Conservation (phyloP, 2,113 vertebrate species). For the Crocuta crocuta region DNA sequence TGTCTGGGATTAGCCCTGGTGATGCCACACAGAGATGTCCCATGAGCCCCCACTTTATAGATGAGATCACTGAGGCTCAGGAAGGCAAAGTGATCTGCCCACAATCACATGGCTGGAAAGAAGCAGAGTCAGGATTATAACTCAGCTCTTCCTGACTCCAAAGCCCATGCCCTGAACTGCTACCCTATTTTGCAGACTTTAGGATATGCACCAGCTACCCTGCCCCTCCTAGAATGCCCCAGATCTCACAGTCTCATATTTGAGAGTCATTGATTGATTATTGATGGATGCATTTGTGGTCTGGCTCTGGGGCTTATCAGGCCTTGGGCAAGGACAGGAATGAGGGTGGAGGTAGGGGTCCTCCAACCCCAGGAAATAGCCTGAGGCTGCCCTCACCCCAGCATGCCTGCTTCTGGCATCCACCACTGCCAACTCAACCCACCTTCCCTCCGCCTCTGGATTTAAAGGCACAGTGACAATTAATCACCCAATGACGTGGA, state of each 20-base stretch:
- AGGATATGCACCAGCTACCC: neutral
- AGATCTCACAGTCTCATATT: conserved; percentile 68
- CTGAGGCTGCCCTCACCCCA: conserved; percentile 41
- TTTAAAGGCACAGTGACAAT: conserved; percentile 82
- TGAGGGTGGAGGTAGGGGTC: neutral
- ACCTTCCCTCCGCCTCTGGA: conserved; percentile 74
- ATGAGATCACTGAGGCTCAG: neutral
- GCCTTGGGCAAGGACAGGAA: conserved; percentile 75
- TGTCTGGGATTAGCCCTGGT: neutral
- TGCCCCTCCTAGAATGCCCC: conserved; percentile 8
- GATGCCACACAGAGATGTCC: neutral
- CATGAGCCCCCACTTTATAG: neutral
- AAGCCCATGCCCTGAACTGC: neutral
- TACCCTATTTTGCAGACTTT: conserved; percentile 11
- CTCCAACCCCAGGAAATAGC: conserved; percentile 66
- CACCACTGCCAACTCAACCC: conserved; percentile 54
- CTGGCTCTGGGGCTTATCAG: conserved; percentile 55
- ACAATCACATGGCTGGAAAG: neutral
- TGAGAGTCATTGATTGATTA: conserved; percentile 72
- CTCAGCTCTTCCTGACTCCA: neutral
- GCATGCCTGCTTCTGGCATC: conserved; percentile 38
- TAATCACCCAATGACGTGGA: conserved; percentile 78
- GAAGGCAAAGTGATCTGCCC: neutral
- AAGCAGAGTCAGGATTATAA: neutral
- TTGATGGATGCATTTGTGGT: conserved; percentile 66